Base-by-base conservation (phyloP, 2,113 vertebrate species). In the Forbesichthys papilliferus region DNA sequence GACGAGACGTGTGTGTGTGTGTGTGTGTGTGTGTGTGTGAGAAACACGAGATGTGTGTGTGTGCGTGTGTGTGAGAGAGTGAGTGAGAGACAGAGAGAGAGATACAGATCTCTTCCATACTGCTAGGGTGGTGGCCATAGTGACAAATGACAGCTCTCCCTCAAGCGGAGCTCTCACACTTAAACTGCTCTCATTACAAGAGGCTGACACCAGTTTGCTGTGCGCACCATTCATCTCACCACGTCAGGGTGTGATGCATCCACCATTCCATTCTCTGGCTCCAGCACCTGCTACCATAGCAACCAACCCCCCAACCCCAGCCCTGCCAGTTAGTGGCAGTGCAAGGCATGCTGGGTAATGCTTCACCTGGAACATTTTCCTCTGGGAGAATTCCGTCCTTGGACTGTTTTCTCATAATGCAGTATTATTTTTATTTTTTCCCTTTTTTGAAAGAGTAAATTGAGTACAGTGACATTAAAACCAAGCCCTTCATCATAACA, bases 321-420 rank as follows among this genome's bases (percentile, higher is more conserved):
- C 76, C 9, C 48, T 33, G 10, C 61, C 27, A 36, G 55, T 71
- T 68, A 48, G 59, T 34, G 60, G 48, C 5, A 3, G 60, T 73
- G 64, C 61, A 64, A 73, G 53, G 86, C 80, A 85, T 84, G 77
- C 78, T 84, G 87, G 83, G 87, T 87, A 85, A 81, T 87, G 68
- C 76, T 81, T 85, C 82, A 85, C 84, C 82, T 88, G 80, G 57
- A 77, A 73, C 60, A 69, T 61, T 76, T 71, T 80, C 76, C 73
- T 57, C n/a, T 0, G 68, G 72, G 68, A 75, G 59, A 48, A 68
- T 75, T 74, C 34, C 77, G 79, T 81, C 88, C 81, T 89, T 87
- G 75, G 84, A 78, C 70, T 58, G 20, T 76, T 83, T 27, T 49
- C 65, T 49, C 64, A 34, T 72, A 53, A 58, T 54, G n/a, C 11